Evolutionary conservation across 2,888 invertebrate species (phyloP).

Genomic region (Monochamus alternatus): DNA sequence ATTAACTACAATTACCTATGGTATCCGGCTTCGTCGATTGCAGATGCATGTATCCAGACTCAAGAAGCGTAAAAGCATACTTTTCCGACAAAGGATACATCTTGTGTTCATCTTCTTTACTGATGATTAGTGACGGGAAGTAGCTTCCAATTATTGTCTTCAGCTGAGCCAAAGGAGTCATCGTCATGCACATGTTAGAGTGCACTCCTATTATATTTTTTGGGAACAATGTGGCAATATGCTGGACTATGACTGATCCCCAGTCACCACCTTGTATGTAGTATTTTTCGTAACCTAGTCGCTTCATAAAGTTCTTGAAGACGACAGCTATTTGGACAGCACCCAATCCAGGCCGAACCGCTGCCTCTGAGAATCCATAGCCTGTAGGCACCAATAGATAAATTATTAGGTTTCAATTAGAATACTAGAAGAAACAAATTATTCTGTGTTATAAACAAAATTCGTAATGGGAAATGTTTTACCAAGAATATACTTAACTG

Average conservation of each 20-base stretch:
- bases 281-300: constrained; percentile 79
- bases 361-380: constrained; percentile 69
- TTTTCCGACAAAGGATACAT: constrained; percentile 73
- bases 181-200: constrained; percentile 72
- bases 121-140: constrained; percentile 68
- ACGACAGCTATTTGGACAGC: constrained; percentile 74
- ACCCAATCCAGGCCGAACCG: constrained; percentile 77
- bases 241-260: constrained; percentile 79
- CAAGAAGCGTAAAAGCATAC: constrained; percentile 70
- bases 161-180: constrained; percentile 38
- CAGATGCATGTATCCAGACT: constrained; percentile 81
- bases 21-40: constrained; percentile 88
- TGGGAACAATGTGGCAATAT: constrained; percentile 79
- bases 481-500: constrained; percentile 64
- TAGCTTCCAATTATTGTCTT: constrained; percentile 48
- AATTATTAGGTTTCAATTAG: too few species aligned
- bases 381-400: constrained; percentile 40
- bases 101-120: constrained; percentile 70
- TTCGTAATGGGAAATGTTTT: not conserved
- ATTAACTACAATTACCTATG: not conserved
- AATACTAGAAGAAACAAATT: too few species aligned
- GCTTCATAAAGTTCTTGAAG: constrained; percentile 80
- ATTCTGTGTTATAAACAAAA: too few species aligned
- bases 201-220: constrained; percentile 74
- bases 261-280: constrained; percentile 89